phyloP scores from a whole-genome alignment of 2,797 vertebrate species.

The Anabacerthia variegaticeps region DNA sequence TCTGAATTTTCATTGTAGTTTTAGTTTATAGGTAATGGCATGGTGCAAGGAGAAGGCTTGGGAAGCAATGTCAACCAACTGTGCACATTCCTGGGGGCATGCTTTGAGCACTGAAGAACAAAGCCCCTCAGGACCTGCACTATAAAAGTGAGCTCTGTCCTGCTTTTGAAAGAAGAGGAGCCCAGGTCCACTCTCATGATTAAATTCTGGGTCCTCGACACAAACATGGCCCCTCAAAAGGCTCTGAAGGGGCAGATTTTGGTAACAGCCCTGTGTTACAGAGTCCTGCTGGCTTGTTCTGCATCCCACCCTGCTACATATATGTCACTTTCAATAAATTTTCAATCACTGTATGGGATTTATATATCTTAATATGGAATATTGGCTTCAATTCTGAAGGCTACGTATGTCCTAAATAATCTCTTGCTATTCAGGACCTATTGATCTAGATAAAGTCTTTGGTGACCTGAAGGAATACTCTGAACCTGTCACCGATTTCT shows the following conservation, averaged over 20 bases:
- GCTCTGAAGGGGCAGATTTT: not conserved
- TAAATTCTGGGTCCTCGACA: not conserved
- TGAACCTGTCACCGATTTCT: not conserved
- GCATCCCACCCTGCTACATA: not conserved
- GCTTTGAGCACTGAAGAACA: not conserved
- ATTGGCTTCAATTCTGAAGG: not conserved
- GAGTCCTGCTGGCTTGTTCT: not conserved
- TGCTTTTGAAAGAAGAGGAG: not conserved
- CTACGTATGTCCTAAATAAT: not conserved
- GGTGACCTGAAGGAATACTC: not conserved
- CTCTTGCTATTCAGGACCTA: not conserved
- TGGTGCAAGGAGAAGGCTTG: not conserved
- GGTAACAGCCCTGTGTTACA: not conserved
- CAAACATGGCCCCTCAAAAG: not conserved
- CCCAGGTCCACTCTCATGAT: not conserved
- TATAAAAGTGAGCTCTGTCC: not conserved
- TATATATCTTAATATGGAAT: not conserved
- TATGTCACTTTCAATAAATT: not conserved
- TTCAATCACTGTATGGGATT: not conserved
- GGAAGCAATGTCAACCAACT: not conserved
- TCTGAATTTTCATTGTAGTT: not conserved
- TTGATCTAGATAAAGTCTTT: not conserved
- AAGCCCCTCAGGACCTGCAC: not conserved
- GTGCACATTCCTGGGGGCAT: fast-evolving
- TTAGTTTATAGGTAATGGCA: not conserved